phyloP scores from a whole-genome alignment of 1,140 invertebrate species.

The Heliconius congener region DNA sequence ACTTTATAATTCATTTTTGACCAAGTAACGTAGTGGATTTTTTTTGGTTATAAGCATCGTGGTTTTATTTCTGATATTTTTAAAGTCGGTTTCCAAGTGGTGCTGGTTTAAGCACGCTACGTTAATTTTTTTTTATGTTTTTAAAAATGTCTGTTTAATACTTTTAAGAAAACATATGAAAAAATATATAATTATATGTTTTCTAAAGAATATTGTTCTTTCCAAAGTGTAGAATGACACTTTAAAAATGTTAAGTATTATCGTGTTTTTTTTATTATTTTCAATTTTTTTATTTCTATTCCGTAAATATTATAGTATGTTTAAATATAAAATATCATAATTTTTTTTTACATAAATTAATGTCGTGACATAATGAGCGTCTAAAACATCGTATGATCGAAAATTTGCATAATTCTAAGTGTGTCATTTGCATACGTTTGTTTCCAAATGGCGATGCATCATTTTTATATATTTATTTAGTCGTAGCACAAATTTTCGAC shows the following conservation, averaged over 20 bases:
- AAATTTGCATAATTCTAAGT: conserved; percentile 9
- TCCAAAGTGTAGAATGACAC: too few relatives aligned
- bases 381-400: not conserved
- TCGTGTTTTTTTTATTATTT: too few relatives aligned
- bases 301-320: not conserved
- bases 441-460: not conserved
- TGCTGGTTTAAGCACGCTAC: not conserved
- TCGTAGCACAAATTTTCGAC: not conserved
- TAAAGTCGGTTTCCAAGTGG: not conserved
- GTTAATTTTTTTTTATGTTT: too few relatives aligned
- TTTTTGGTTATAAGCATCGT: not conserved
- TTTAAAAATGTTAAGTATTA: too few relatives aligned
- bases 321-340: not conserved
- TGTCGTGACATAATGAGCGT: not conserved
- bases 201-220: too few relatives aligned
- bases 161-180: too few relatives aligned
- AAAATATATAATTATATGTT: too few relatives aligned
- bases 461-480: not conserved
- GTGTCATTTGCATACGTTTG: conserved; percentile 1
- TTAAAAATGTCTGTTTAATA: too few relatives aligned
- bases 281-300: too few relatives aligned
- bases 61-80: too few relatives aligned
- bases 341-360: not conserved
- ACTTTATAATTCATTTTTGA: not conserved
- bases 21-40: not conserved